Evolutionary conservation across 2,888 invertebrate species (phyloP).

Genomic region (Conchocele bisecta): DNA sequence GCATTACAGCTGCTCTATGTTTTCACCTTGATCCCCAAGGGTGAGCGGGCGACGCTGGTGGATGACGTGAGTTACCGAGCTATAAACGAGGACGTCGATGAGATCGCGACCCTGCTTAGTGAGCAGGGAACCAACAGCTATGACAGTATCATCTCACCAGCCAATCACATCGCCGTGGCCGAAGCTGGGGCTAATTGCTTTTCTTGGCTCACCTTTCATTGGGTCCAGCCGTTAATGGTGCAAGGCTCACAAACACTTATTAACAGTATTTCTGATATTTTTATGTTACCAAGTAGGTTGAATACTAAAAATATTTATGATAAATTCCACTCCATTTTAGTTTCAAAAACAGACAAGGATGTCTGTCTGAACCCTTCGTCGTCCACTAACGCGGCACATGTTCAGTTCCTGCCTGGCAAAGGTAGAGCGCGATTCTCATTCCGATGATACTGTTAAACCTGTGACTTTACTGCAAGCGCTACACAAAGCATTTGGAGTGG

Average conservation of each 20-base stretch:
- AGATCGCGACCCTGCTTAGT: constrained; percentile 66
- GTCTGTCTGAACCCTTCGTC: too few relatives aligned
- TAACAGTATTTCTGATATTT: constrained; percentile 84
- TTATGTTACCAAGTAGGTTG: constrained; percentile 74
- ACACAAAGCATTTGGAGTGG: constrained; percentile 77
- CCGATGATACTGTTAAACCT: too few relatives aligned
- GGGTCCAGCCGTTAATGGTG: constrained; percentile 92
- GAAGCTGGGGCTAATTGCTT: constrained; percentile 89
- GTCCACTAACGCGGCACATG: too few relatives aligned
- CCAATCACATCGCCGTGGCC: constrained; percentile 54
- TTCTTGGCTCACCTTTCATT: constrained; percentile 91
- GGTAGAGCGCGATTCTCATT: too few relatives aligned
- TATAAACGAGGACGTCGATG: constrained; percentile 62
- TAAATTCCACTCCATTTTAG: constrained; percentile 64
- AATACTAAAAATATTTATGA: constrained; percentile 69
- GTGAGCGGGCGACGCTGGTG: constrained; percentile 51
- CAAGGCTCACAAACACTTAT: constrained; percentile 83
- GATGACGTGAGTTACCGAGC: constrained; percentile 51
- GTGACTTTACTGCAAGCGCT: constrained; percentile 69
- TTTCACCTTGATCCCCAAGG: constrained; percentile 87
- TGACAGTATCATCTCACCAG: constrained; percentile 38
- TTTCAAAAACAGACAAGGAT: constrained; percentile 22
- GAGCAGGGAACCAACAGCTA: constrained; percentile 47
- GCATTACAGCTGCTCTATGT: constrained; percentile 88
- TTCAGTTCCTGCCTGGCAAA: too few relatives aligned